Conservation (phyloP, 1,140 invertebrate species). For the Anastatus disparis region DNA sequence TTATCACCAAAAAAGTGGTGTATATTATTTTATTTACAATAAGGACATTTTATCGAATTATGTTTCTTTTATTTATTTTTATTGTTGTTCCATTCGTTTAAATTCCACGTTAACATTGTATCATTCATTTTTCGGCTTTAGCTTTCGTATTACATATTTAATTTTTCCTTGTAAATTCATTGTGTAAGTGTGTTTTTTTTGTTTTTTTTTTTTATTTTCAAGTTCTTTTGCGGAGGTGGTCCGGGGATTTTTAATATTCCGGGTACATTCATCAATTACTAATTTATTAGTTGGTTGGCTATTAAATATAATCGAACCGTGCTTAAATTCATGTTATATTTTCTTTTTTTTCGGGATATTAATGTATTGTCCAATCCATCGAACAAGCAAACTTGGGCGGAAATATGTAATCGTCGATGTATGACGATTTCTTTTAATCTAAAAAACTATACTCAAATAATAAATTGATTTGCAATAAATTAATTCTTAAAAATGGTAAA, state of each 20-base stretch:
- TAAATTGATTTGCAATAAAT: too few species aligned
- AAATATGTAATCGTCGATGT: constrained; percentile 1
- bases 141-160: background rate
- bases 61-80: background rate
- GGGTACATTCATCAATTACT: constrained; percentile 11
- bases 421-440: background rate
- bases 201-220: constrained; percentile 7
- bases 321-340: constrained; percentile 21
- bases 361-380: constrained; percentile 49
- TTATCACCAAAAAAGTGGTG: background rate
- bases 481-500: too few species aligned
- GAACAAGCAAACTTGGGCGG: constrained; percentile 21
- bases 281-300: background rate
- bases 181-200: background rate
- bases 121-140: background rate
- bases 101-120: constrained; percentile 8
- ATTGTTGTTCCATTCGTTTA: constrained; percentile 1
- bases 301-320: constrained; percentile 43
- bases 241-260: constrained; percentile 45
- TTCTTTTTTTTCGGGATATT: background rate
- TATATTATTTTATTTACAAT: constrained; percentile 29
- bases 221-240: constrained; percentile 49
- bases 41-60: background rate
- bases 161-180: background rate
- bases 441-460: too few species aligned